phyloP scores from a whole-genome alignment of 2,113 vertebrate species.

The Mustela lutreola region DNA sequence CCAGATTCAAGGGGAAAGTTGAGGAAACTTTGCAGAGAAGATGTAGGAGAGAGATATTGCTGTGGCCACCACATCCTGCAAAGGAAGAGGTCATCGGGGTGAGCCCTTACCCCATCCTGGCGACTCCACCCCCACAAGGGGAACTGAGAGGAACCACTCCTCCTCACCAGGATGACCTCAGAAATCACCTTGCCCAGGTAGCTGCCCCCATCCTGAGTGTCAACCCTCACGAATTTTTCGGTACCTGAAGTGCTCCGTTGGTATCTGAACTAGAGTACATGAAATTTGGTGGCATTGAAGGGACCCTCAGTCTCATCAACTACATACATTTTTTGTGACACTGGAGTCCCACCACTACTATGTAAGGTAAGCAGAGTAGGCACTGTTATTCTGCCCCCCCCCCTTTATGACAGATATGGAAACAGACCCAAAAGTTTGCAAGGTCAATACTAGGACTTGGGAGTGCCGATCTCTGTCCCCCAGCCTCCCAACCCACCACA shows the following conservation, averaged over 20 bases:
- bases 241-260: not conserved
- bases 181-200: not conserved
- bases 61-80: not conserved
- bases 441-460: not conserved
- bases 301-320: not conserved
- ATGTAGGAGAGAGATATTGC: not conserved
- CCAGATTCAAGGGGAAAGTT: not conserved
- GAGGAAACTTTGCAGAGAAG: not conserved
- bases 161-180: not conserved
- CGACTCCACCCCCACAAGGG: not conserved
- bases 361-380: not conserved
- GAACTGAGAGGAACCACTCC: not conserved
- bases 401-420: not conserved
- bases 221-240: not conserved
- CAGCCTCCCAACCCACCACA: not conserved
- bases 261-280: not conserved
- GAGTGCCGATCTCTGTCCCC: not conserved
- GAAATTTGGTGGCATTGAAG: not conserved
- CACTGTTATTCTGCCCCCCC: not conserved
- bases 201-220: rapidly evolving
- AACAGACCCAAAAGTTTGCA: not conserved
- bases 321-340: not conserved
- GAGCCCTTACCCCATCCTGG: not conserved
- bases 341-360: not conserved
- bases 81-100: not conserved